These are phyloP conservation scores for Oligia strigilis DNA, from an alignment of 2,888 invertebrate genomes.

Conservation along the genomic window DNA sequence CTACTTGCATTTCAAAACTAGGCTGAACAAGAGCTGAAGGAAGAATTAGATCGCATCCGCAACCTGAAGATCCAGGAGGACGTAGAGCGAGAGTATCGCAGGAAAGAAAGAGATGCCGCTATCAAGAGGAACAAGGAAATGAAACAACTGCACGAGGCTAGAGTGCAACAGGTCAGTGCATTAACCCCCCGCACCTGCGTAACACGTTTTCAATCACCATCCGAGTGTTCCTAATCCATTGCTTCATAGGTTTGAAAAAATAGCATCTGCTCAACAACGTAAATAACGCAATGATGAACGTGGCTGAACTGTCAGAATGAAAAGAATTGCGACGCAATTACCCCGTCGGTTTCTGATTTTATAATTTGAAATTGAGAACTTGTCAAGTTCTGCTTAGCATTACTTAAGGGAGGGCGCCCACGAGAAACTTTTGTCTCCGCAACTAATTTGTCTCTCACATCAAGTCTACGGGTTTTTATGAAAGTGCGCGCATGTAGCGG, in stretches of 20 bases:
- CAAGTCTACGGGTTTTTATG: too few species aligned
- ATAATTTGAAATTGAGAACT: background rate
- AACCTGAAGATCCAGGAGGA: constrained; percentile 89
- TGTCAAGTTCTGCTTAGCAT: background rate
- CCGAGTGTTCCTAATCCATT: background rate
- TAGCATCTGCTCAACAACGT: background rate
- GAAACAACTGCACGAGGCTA: constrained; percentile 86
- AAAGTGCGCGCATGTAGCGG: too few species aligned
- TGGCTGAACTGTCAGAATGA: background rate
- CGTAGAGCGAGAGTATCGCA: constrained; percentile 93
- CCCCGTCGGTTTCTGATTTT: background rate
- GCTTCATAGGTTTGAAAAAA: background rate
- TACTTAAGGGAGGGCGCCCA: background rate
- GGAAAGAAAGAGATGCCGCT: constrained; percentile 91
- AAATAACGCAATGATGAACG: background rate
- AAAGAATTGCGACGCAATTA: background rate
- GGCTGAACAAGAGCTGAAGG: constrained; percentile 88
- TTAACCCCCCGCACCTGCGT: too few species aligned
- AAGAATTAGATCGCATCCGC: constrained; percentile 87
- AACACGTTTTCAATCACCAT: background rate
- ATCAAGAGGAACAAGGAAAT: constrained; percentile 89
- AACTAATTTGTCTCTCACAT: too few species aligned
- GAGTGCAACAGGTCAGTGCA: constrained; percentile 88
- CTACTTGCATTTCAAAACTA: constrained; percentile 57
- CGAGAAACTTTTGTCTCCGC: too few species aligned